A percentile compares a stretch with the other conserved stretches of the same genome.
These are phyloP conservation scores for Siniperca obscura DNA, from an alignment of 2,797 vertebrate species.

Conservation along the genomic window DNA sequence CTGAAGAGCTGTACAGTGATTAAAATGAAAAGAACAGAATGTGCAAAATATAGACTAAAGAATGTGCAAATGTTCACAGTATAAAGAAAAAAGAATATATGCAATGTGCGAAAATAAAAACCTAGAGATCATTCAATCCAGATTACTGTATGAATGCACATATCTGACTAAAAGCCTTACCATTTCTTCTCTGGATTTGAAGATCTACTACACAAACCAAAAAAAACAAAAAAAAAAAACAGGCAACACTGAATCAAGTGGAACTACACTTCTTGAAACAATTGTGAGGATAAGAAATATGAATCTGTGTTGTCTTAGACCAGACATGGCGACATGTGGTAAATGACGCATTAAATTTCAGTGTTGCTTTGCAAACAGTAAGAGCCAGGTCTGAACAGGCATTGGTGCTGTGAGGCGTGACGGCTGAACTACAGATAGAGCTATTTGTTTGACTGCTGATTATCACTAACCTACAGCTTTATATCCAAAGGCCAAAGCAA, in stretches of 20 bases:
- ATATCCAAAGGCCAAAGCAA: slow-evolving; percentile 17
- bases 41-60: too few species aligned
- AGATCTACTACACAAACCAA: slow-evolving; percentile 2
- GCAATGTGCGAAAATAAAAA: not conserved
- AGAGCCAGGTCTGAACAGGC: slow-evolving; percentile 38
- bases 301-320: not conserved
- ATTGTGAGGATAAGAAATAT: not conserved
- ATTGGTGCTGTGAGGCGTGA: slow-evolving; percentile 30
- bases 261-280: not conserved
- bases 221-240: not conserved
- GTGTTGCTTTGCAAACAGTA: slow-evolving; percentile 20
- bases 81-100: not conserved
- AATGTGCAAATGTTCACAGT: too few species aligned
- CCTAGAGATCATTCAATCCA: not conserved
- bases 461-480: slow-evolving; percentile 35
- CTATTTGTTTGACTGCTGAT: slow-evolving; percentile 61
- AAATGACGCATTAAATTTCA: slow-evolving; percentile 28
- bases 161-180: not conserved
- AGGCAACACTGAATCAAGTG: not conserved
- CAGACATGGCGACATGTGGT: not conserved
- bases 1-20: not conserved
- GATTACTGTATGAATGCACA: not conserved
- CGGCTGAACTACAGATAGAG: slow-evolving; percentile 34
- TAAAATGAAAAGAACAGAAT: too few species aligned
- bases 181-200: slow-evolving; percentile 19